Evolutionary conservation across 2,888 invertebrate species (phyloP).

Genomic region (Panopea generosa): DNA sequence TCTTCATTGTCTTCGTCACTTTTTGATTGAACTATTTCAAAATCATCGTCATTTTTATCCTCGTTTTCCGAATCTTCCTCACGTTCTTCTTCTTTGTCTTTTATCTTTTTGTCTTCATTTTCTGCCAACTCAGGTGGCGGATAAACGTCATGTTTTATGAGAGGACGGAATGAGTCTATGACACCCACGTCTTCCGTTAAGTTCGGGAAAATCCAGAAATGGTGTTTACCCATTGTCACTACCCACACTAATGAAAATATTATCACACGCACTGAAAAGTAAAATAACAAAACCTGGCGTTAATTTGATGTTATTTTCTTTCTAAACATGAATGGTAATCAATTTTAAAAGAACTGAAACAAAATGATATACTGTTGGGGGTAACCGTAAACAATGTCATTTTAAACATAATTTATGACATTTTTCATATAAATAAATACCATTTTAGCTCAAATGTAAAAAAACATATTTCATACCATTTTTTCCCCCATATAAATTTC

Average conservation of each 20-base stretch:
- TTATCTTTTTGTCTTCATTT: conserved; percentile 63
- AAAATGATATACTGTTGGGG: too few species aligned
- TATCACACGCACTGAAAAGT: conserved; percentile 90
- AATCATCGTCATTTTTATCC: conserved; percentile 46
- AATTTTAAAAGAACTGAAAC: too few species aligned
- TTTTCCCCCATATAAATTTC: too few species aligned
- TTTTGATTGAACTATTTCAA: too few species aligned
- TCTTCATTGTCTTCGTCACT: conserved; percentile 58
- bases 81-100: conserved; percentile 54
- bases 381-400: too few species aligned
- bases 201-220: conserved; percentile 99
- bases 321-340: background rate
- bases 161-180: conserved; percentile 99
- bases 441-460: too few species aligned
- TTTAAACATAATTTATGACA: too few species aligned
- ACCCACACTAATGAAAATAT: conserved; percentile 97
- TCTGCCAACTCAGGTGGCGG: conserved; percentile 56
- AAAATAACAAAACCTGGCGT: conserved; percentile 44
- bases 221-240: conserved; percentile 93
- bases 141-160: conserved; percentile 88
- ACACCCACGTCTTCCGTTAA: conserved; percentile 99
- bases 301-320: background rate
- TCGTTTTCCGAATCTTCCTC: conserved; percentile 32
- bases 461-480: too few species aligned
- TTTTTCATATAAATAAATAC: too few species aligned